A percentile compares a stretch with the other conserved stretches of the same genome.
phyloP scores from a whole-genome alignment of 1,140 invertebrate genomes.

The Drosophila sulfurigaster region DNA sequence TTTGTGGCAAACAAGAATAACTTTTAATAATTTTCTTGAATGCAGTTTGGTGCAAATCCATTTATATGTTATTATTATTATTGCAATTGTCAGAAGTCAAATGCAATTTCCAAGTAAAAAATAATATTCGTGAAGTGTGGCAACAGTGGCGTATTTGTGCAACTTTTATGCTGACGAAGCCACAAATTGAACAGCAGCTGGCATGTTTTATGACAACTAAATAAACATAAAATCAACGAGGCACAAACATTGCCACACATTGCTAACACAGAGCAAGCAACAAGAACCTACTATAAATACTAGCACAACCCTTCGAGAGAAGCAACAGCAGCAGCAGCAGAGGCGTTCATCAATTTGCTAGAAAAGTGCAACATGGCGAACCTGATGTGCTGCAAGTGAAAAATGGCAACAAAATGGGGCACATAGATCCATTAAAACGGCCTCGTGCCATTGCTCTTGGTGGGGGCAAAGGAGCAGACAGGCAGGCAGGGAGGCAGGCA shows the following conservation, averaged over 20 bases:
- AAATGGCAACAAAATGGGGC: conserved; percentile 40
- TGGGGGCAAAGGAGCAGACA: too few relatives aligned
- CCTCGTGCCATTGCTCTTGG: conserved; percentile 18
- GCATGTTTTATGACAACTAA: conserved; percentile 34
- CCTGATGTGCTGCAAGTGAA: conserved; percentile 32
- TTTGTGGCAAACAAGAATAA: too few relatives aligned
- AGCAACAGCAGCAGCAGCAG: too few relatives aligned
- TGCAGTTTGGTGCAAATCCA: background rate
- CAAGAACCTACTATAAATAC: conserved; percentile 11
- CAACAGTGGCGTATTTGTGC: conserved; percentile 6
- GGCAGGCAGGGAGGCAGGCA: too few relatives aligned
- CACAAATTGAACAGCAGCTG: conserved; percentile 35
- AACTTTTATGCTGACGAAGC: background rate
- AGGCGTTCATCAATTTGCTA: conserved; percentile 35
- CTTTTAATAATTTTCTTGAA: background rate
- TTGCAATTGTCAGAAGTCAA: too few relatives aligned
- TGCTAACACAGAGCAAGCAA: conserved; percentile 9
- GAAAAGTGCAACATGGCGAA: conserved; percentile 42
- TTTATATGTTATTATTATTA: background rate
- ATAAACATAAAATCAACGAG: conserved; percentile 46
- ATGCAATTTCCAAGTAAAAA: background rate
- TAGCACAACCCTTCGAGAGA: background rate
- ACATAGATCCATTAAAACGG: conserved; percentile 56
- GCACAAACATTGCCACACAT: conserved; percentile 23
- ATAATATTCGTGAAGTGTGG: background rate